Conservation (phyloP, 2,797 vertebrate species). For the Tarsius wallacei region DNA sequence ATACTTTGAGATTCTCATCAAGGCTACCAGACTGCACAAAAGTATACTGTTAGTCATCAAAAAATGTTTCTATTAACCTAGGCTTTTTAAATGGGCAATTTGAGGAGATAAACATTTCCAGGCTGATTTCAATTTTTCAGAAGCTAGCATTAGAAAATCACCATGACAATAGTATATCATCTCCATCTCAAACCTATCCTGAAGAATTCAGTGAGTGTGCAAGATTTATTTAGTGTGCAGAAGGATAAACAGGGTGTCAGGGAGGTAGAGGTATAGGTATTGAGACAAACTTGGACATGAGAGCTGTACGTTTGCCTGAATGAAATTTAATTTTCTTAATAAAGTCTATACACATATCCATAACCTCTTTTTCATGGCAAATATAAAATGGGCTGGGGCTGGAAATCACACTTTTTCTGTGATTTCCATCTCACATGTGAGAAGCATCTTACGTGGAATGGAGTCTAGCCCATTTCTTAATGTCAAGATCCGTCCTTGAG, state of each 20-base stretch:
- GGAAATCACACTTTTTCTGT: background rate
- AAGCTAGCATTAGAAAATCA: slow-evolving; percentile 4
- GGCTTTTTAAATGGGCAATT: slow-evolving; percentile 9
- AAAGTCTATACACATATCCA: background rate
- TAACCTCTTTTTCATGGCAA: background rate
- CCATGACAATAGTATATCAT: background rate
- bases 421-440: background rate
- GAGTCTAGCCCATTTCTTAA: background rate
- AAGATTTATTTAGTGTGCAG: background rate
- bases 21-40: background rate
- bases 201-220: background rate
- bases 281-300: background rate
- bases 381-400: background rate
- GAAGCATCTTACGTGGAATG: background rate
- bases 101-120: background rate
- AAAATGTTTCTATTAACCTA: slow-evolving; percentile 34
- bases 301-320: slow-evolving; percentile 3
- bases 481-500: background rate
- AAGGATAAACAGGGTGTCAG: accelerated
- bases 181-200: background rate
- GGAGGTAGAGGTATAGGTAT: background rate
- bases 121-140: background rate
- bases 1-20: slow-evolving; percentile 38
- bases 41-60: background rate
- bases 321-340: slow-evolving; percentile 34